Evolutionary conservation across 2,888 invertebrate genomes (phyloP), one percentile per base, ranked within the genome.

Genomic region (Ephialtes manifestator): DNA sequence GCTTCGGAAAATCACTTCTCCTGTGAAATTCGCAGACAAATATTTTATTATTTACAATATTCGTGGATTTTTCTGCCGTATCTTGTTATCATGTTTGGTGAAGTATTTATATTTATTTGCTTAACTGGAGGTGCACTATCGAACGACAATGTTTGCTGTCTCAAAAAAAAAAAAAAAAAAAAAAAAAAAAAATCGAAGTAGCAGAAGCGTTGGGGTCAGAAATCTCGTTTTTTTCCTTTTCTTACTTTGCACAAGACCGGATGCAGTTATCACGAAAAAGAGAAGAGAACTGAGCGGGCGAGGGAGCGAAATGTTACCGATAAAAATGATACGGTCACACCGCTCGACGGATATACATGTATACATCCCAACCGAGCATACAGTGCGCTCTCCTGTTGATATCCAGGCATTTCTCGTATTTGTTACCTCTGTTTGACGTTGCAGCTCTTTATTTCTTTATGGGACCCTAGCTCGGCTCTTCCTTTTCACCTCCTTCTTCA

Each of bases 201-300:
- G 15, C 7, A 28, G 68, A 68, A 48, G 8, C 68, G 48, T 72
- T 55, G 2, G n/a, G 13, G 48, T 75, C 46, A 20, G 35, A 70
- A 11, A 18, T 71, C 63, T 81, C 35, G n/a, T n/a, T 67, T 35
- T 13, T 43, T 58, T 72, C 39, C 39, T 43, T 39, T 58, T 24
- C 15, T 43, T 74, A 3, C 87, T 91, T 90, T 90, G 86, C 84
- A 87, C 83, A 83, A 83, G 89, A 88, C 92, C 92, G 92, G 92
- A 92, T 92, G 90, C 88, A 89, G 87, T 90, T 92, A 92, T 92
- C 92, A 88, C 87, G 88, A 85, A 86, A 39, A 84, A 35, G 80
- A 24, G 60, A 39, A 65, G 70, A 55, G 71, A 43, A 65, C 46
- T 28, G 78, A 71, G 76, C 72, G 72, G 18, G 74, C 77, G 84